Percentiles rank a stretch among this genome's conserved stretches.
Evolutionary conservation across 2,888 invertebrate species (phyloP).

Genomic region (Cremastobaeus sp.): DNA sequence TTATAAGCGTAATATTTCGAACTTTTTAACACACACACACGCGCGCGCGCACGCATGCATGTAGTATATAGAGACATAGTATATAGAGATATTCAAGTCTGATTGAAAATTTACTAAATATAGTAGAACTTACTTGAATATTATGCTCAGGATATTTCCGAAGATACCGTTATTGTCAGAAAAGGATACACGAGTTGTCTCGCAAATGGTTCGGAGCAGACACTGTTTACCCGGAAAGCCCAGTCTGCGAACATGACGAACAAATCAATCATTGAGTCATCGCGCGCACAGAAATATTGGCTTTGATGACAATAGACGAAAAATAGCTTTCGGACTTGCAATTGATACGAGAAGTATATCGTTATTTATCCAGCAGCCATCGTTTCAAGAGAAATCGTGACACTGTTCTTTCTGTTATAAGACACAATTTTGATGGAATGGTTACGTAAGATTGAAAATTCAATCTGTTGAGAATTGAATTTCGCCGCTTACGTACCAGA

Average conservation of each 20-base stretch:
- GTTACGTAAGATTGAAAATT: constrained; percentile 14
- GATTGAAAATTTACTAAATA: too few species aligned
- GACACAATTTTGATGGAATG: constrained; percentile 29
- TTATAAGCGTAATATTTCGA: too few species aligned
- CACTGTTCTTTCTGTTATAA: constrained; percentile 34
- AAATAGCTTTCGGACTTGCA: constrained; percentile 56
- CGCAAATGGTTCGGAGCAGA: constrained; percentile 74
- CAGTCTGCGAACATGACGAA: constrained; percentile 64
- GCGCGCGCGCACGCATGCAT: too few species aligned
- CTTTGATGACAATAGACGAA: constrained; percentile 43
- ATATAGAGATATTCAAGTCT: too few species aligned
- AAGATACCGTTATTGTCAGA: constrained; percentile 71
- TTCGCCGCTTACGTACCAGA: constrained; percentile 5
- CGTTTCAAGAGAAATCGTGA: constrained; percentile 20
- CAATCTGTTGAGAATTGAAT: constrained; percentile 29
- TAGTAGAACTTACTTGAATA: constrained; percentile 75
- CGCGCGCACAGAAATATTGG: constrained; percentile 22
- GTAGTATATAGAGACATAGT: too few species aligned
- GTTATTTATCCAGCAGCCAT: constrained; percentile 45
- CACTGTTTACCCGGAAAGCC: constrained; percentile 73
- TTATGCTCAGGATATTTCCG: constrained; percentile 72
- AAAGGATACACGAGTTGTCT: constrained; percentile 67
- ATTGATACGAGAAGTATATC: constrained; percentile 43
- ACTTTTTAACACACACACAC: too few species aligned
- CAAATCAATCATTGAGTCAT: constrained; percentile 58